Evolutionary conservation across 2,797 vertebrate genomes (phyloP).

Genomic region (Epinephelus awoara): DNA sequence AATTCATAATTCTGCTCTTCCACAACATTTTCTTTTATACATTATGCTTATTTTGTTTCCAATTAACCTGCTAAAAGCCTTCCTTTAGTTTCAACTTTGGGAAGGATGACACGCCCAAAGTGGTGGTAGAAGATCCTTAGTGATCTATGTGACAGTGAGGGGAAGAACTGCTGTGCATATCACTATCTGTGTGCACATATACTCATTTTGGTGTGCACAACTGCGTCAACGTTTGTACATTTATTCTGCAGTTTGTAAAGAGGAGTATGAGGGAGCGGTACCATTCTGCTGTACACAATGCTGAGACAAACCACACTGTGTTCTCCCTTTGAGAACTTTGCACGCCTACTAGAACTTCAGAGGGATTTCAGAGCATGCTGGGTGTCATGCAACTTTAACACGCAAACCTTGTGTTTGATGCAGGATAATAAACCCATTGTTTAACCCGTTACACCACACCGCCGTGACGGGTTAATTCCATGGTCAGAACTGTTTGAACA

Average conservation of each 20-base stretch:
- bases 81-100: background rate
- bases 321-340: background rate
- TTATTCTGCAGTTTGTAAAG: background rate
- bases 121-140: too few relatives aligned
- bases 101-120: background rate
- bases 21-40: background rate
- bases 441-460: background rate
- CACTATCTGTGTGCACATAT: background rate
- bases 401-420: conserved; percentile 2
- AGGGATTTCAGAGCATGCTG: background rate
- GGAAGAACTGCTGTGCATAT: background rate
- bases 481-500: background rate
- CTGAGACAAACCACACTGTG: background rate
- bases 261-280: background rate
- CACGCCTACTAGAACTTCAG: background rate
- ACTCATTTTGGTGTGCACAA: background rate
- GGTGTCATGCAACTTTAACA: background rate
- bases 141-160: too few relatives aligned
- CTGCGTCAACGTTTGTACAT: background rate
- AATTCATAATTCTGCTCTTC: background rate
- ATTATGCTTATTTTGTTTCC: background rate
- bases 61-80: background rate
- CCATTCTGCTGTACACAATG: background rate
- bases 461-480: background rate
- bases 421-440: background rate